Percentiles rank a stretch among this genome's conserved stretches.
phyloP scores from a whole-genome alignment of 2,888 invertebrate species.

The Hedya salicella region DNA sequence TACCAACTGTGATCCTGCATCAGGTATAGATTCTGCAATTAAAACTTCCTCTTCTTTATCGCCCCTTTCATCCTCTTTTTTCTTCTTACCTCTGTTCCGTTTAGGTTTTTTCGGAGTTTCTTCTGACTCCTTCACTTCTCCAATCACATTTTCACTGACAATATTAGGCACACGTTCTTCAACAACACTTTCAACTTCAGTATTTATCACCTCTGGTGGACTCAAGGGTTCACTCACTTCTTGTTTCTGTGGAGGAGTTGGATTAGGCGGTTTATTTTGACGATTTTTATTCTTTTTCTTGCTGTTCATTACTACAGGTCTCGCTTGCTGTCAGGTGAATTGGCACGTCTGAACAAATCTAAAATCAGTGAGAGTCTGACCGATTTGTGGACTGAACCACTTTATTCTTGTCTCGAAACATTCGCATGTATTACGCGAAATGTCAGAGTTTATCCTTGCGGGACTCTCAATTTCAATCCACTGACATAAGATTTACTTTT shows the following conservation, averaged over 20 bases:
- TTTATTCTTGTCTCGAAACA: slow-evolving; percentile 72
- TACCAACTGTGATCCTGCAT: slow-evolving; percentile 33
- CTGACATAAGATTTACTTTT: slow-evolving; percentile 33
- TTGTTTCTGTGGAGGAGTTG: slow-evolving; percentile 53
- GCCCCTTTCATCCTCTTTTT: slow-evolving; percentile 55
- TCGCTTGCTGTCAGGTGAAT: slow-evolving; percentile 35
- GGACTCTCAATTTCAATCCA: slow-evolving; percentile 24
- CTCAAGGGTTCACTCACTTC: slow-evolving; percentile 33
- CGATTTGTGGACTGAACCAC: slow-evolving; percentile 66
- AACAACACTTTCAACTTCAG: slow-evolving; percentile 50
- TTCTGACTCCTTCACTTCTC: slow-evolving; percentile 47
- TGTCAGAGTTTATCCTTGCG: slow-evolving; percentile 60
- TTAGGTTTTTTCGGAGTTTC: slow-evolving; percentile 78
- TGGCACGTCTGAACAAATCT: slow-evolving; percentile 64
- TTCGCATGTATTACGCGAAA: slow-evolving; percentile 68
- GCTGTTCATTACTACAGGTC: slow-evolving; percentile 63
- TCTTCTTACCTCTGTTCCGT: slow-evolving; percentile 76
- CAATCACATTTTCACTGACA: slow-evolving; percentile 50
- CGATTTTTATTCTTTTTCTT: slow-evolving; percentile 77
- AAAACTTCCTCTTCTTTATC: slow-evolving; percentile 47
- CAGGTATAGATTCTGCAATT: slow-evolving; percentile 32
- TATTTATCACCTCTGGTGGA: slow-evolving; percentile 14
- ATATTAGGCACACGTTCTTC: slow-evolving; percentile 56
- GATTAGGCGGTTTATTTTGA: slow-evolving; percentile 57
- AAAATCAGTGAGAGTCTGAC: slow-evolving; percentile 74